Conservation (phyloP, 2,113 vertebrate genomes). For the Sardina pilchardus region DNA sequence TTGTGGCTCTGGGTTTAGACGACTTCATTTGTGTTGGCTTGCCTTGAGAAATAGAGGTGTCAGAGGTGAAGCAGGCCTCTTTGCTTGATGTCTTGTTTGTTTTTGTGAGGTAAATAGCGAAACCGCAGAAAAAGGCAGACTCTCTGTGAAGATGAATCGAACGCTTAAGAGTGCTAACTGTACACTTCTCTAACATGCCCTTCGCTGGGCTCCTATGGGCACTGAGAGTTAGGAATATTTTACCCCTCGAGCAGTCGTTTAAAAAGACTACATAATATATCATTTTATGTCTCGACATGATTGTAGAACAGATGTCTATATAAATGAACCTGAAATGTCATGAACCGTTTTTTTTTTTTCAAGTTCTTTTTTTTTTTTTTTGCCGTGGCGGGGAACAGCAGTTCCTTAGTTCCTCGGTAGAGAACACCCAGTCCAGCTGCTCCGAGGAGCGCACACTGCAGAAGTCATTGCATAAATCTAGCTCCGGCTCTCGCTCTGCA, state of each 20-base stretch:
- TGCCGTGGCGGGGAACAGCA: not conserved
- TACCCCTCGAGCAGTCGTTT: not conserved
- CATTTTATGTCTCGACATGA: not conserved
- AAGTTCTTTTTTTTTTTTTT: not conserved
- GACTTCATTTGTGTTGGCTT: not conserved
- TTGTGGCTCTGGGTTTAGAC: not conserved
- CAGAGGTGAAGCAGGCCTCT: not conserved
- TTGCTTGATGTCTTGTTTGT: not conserved
- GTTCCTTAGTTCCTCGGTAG: not conserved
- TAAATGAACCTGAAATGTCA: not conserved
- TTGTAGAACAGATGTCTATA: not conserved
- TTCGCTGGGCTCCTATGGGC: not conserved
- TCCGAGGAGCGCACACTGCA: not conserved
- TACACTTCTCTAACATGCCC: not conserved
- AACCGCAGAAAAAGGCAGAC: not conserved
- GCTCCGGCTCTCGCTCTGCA: not conserved
- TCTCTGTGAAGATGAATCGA: not conserved
- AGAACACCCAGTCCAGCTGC: not conserved
- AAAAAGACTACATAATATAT: not conserved
- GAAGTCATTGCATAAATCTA: not conserved
- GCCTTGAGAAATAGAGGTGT: not conserved
- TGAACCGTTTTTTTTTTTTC: not conserved
- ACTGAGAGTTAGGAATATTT: not conserved
- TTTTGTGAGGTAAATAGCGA: not conserved
- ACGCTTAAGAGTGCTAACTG: not conserved